phyloP scores from a whole-genome alignment of 2,888 invertebrate genomes.

The Brachyopa scutellaris region DNA sequence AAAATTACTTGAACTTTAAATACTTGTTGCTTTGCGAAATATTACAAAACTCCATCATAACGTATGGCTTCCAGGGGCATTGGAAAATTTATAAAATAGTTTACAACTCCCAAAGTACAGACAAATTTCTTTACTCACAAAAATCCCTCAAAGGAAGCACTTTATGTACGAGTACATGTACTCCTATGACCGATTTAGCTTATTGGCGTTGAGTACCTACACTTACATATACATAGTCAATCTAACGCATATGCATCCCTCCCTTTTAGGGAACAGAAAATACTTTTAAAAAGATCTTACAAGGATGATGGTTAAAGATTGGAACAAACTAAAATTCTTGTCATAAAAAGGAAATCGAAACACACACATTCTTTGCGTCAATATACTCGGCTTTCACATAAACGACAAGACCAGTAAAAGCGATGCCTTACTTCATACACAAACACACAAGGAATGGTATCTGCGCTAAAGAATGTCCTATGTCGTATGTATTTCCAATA shows the following conservation, averaged over 20 bases:
- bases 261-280: too few relatives aligned
- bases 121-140: conserved; percentile 1
- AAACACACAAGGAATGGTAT: conserved; percentile 62
- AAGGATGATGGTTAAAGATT: conserved; percentile 17
- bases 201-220: conserved; percentile 31
- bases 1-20: too few relatives aligned
- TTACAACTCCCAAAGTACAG: conserved; percentile 25
- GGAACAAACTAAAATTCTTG: conserved; percentile 53
- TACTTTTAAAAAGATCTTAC: too few relatives aligned
- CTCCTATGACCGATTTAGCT: conserved; percentile 45
- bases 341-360: conserved; percentile 53
- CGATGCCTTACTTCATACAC: conserved; percentile 36
- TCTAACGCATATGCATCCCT: conserved; percentile 43
- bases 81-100: conserved; percentile 48
- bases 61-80: conserved; percentile 53
- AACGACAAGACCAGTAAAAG: conserved; percentile 52
- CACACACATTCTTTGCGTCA: conserved; percentile 33
- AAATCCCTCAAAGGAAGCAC: conserved; percentile 53
- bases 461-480: conserved; percentile 60
- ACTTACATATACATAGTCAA: conserved; percentile 14
- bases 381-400: conserved; percentile 37
- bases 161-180: conserved; percentile 28
- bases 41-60: conserved; percentile 38
- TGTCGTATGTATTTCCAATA: conserved; percentile 69
- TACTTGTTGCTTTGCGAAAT: conserved; percentile 25